phyloP scores from a whole-genome alignment of 2,113 vertebrate genomes.

The Dasyurus viverrinus region DNA sequence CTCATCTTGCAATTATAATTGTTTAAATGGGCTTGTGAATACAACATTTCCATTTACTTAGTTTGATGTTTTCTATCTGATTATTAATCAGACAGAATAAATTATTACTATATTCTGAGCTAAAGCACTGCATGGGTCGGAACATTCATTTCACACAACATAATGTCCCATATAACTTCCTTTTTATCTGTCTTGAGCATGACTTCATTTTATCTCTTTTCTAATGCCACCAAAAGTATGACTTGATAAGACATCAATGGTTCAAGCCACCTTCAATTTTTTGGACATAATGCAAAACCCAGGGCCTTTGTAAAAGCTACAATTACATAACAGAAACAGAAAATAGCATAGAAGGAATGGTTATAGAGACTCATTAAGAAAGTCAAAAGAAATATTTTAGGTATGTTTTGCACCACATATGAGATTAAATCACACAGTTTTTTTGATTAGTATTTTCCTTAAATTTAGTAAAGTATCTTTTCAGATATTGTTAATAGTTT shows the following conservation, averaged over 20 bases:
- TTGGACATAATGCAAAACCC: constrained; percentile 10
- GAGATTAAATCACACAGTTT: no score
- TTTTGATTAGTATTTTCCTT: no score
- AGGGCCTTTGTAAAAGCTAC: background rate
- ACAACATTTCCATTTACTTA: constrained; percentile 40
- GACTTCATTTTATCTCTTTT: background rate
- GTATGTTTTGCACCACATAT: no score
- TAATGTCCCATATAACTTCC: background rate
- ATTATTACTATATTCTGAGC: constrained; percentile 8
- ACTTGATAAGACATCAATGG: background rate
- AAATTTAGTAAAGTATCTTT: no score
- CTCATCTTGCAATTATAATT: constrained; percentile 39
- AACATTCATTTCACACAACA: constrained; percentile 31
- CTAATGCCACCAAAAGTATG: constrained; percentile 1
- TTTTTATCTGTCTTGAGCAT: background rate
- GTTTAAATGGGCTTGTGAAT: constrained; percentile 22
- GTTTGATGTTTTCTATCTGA: constrained; percentile 29
- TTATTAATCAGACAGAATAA: constrained; percentile 41
- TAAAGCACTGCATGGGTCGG: constrained; percentile 19
- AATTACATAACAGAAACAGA: background rate
- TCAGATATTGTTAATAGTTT: no score
- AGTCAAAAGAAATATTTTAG: background rate
- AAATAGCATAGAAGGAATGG: background rate
- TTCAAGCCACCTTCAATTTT: background rate
- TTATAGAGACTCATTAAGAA: background rate